Conservation (phyloP, 2,888 invertebrate species). For the Steinernema carpocapsae region DNA sequence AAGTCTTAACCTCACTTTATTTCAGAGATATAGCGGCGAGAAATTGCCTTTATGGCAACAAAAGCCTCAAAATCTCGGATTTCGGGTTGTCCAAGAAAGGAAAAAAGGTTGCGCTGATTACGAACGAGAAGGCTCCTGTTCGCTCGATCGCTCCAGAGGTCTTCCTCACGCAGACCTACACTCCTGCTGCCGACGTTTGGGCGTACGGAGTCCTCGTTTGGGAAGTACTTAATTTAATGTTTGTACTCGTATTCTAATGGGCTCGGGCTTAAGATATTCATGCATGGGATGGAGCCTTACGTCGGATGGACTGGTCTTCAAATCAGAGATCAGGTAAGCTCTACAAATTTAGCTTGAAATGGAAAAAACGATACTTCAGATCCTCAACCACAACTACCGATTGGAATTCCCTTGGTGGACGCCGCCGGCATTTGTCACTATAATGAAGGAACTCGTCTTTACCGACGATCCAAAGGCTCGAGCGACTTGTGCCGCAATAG, state of each 20-base stretch:
- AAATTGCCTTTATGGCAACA: constrained; percentile 36
- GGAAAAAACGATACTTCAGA: constrained; percentile 16
- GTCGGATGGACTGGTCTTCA: constrained; percentile 39
- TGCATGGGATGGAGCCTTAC: constrained; percentile 36
- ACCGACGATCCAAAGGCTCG: not conserved
- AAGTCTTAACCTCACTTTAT: not conserved
- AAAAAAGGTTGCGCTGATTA: constrained; percentile 1
- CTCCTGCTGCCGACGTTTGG: constrained; percentile 42
- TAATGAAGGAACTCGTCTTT: not conserved
- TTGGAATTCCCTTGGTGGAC: constrained; percentile 41
- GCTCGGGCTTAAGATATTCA: constrained; percentile 19
- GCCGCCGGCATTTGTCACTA: constrained; percentile 31
- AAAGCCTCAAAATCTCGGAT: constrained; percentile 36
- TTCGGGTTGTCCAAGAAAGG: constrained; percentile 32
- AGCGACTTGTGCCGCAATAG: not conserved
- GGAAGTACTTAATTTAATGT: not conserved
- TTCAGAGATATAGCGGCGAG: constrained; percentile 38
- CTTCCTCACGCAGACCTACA: constrained; percentile 39
- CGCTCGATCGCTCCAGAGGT: constrained; percentile 45
- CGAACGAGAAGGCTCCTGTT: constrained; percentile 40
- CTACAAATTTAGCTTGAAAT: too few species aligned
- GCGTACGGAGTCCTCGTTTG: constrained; percentile 40
- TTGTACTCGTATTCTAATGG: too few species aligned
- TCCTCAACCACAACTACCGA: constrained; percentile 32
- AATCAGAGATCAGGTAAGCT: too few species aligned